Base-by-base conservation (phyloP, 2,797 vertebrate genomes). In the Poliocrania exsul region DNA sequence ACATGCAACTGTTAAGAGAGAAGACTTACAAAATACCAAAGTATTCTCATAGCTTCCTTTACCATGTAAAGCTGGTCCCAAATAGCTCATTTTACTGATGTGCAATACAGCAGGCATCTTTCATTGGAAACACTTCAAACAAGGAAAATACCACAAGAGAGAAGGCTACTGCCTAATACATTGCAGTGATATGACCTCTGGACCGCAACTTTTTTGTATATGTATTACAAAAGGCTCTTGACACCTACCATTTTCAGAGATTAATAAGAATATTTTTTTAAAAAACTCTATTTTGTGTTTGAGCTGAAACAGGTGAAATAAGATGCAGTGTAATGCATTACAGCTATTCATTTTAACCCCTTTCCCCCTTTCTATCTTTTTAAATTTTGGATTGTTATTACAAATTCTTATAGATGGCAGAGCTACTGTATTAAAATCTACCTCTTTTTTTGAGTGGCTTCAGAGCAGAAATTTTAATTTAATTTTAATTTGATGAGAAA, bases 301-400 rank as follows among this genome's bases (percentile, higher is more conserved):
- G 71, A 93, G 50, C 57, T 81, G 94, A 96, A 97, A 96, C 85
- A 97, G 92, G 96, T 97, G 95, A 98, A 98, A 98, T 96, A 96
- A 97, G 96, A 98, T 93, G 92, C 91, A 97, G 96, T 88, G 96
- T 72, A 94, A 97, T 98, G 97, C 80, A 95, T 95, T 97, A 98
- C 96, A 97, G 79, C 54, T 95, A 77, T 64, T 80, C 29, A 64
- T 84, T 94, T 95, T 91, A 93, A 88, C 14, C 24, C 46, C 31
- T 73, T 69, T 98, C 92, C 96, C 95, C 93, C 66, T 84, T 98
- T 96, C 95, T 96, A 97, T 90, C 47, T 97, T 96, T 98, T 98
- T 98, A 97, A 97, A 98, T 98, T 98, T 97, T 98, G 97, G 97
- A 97, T 98, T 96, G 74, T 98, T 98, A 98, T 97, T 98, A 98